Evolutionary conservation across 2,113 vertebrate species (phyloP).

Genomic region (Cyphomyrus plagiostoma): DNA sequence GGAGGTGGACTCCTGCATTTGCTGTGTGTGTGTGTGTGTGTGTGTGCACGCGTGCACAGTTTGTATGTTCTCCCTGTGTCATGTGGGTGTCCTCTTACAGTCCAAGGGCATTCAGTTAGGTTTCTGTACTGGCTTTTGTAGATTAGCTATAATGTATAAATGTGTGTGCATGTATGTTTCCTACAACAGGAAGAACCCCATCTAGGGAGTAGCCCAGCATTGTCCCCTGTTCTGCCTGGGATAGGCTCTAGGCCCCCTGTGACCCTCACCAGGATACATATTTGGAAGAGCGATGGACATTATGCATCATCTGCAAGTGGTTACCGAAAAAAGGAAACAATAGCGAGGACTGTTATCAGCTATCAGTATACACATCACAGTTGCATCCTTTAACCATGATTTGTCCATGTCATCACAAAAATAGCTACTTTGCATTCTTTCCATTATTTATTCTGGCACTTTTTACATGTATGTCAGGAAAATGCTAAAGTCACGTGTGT

Average conservation of each 20-base stretch:
- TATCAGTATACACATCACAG: not conserved
- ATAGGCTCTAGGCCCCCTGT: not conserved
- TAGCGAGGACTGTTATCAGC: not conserved
- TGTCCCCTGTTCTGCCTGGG: not conserved
- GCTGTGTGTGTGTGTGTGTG: not conserved
- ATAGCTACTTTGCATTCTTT: not conserved
- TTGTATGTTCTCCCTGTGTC: not conserved
- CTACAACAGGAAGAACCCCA: not conserved
- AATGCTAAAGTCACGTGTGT: not conserved
- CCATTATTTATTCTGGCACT: not conserved
- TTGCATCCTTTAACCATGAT: not conserved
- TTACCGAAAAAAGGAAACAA: not conserved
- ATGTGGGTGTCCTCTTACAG: not conserved
- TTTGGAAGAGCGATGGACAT: not conserved
- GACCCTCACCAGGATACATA: not conserved
- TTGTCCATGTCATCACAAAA: not conserved
- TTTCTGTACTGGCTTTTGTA: not conserved
- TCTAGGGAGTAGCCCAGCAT: not conserved
- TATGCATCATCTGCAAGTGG: not conserved
- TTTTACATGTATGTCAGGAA: not conserved
- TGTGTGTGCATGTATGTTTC: not conserved
- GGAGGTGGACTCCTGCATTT: not conserved
- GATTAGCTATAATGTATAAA: not conserved
- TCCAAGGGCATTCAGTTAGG: not conserved
- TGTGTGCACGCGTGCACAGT: not conserved